These are phyloP conservation scores for Rhinoraja longicauda DNA, from an alignment of 2,797 vertebrate species.

Conservation along the genomic window DNA sequence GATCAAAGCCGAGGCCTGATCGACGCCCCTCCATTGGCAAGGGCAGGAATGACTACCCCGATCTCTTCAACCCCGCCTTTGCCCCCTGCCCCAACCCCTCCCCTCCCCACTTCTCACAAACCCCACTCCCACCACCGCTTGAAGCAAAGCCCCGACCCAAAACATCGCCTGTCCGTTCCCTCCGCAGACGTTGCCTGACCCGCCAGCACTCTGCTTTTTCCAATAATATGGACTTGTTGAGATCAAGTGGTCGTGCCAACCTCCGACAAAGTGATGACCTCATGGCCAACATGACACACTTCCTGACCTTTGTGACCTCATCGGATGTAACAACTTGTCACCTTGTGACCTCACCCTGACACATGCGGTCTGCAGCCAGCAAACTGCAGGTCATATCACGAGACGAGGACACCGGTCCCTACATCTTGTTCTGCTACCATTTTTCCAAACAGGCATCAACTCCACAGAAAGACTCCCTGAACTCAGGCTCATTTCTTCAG, in stretches of 20 bases:
- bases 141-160: too few relatives aligned
- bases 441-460: neutral
- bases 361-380: neutral
- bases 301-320: conserved; percentile 28
- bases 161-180: too few relatives aligned
- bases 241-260: neutral
- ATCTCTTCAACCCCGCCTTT: too few relatives aligned
- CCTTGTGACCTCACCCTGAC: neutral
- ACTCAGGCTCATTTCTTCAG: neutral
- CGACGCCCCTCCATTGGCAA: too few relatives aligned
- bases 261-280: neutral
- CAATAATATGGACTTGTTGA: neutral
- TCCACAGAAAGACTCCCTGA: neutral
- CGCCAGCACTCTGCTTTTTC: too few relatives aligned
- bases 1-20: too few relatives aligned
- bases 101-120: too few relatives aligned
- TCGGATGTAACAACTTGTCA: conserved; percentile 10
- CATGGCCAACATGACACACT: neutral
- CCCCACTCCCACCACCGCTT: too few relatives aligned
- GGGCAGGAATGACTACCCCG: too few relatives aligned
- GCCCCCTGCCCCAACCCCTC: too few relatives aligned
- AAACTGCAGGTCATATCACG: neutral
- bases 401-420: neutral
- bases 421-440: neutral
- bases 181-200: too few relatives aligned